phyloP scores from a whole-genome alignment of 2,888 invertebrate genomes.

The Lapara coniferarum region DNA sequence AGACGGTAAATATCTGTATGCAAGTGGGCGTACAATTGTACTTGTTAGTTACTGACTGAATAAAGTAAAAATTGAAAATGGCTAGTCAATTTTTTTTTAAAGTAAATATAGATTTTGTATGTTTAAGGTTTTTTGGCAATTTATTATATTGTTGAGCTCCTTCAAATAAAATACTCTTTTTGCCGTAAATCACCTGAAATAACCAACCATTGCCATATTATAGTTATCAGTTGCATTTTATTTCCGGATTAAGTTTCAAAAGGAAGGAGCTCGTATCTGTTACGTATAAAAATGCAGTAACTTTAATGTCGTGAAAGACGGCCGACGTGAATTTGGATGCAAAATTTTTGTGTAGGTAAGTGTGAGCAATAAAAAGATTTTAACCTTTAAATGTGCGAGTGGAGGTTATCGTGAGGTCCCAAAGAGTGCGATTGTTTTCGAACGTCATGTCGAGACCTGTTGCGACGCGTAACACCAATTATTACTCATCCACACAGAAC shows the following conservation, averaged over 20 bases:
- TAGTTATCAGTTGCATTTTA: neutral
- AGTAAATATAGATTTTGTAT: too few species aligned
- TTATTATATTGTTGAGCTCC: too few species aligned
- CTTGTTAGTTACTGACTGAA: too few species aligned
- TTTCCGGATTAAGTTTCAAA: neutral
- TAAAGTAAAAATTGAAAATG: too few species aligned
- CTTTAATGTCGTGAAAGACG: neutral
- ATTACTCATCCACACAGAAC: conserved; percentile 45
- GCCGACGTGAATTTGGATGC: neutral
- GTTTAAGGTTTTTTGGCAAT: too few species aligned
- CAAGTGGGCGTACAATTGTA: too few species aligned
- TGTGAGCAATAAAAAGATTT: conserved; percentile 29
- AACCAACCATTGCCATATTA: neutral
- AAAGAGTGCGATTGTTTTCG: conserved; percentile 59
- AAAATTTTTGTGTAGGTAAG: conserved; percentile 2
- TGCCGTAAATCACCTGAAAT: neutral
- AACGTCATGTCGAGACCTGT: conserved; percentile 74
- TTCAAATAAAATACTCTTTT: too few species aligned
- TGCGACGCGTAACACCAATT: conserved; percentile 53
- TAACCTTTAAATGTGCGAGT: conserved; percentile 41
- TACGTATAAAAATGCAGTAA: conserved; percentile 3
- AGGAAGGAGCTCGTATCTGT: neutral
- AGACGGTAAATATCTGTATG: too few species aligned
- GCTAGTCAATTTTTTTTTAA: too few species aligned
- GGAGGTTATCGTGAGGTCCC: conserved; percentile 67